Conservation (phyloP, 1,140 invertebrate species). For the Calephelis nemesis region DNA sequence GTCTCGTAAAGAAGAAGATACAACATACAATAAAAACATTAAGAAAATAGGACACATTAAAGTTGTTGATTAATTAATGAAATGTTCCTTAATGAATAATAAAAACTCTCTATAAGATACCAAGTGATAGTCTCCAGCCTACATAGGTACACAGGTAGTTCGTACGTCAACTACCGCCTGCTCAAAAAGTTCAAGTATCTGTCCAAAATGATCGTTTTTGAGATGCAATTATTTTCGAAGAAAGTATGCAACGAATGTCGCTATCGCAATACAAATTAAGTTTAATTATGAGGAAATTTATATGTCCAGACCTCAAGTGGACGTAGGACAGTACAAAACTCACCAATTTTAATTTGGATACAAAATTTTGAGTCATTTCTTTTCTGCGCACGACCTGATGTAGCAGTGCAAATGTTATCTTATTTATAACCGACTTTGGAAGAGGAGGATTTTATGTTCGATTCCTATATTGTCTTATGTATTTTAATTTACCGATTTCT, state of each 20-base stretch:
- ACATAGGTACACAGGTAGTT: not conserved
- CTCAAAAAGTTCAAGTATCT: not conserved
- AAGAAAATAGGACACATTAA: too few relatives aligned
- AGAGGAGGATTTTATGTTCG: too few relatives aligned
- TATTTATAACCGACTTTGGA: too few relatives aligned
- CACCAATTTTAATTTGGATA: slow-evolving; percentile 72
- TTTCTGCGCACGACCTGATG: slow-evolving; percentile 49
- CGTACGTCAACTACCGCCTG: not conserved
- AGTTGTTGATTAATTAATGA: too few relatives aligned
- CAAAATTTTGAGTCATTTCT: slow-evolving; percentile 64
- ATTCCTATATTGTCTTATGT: not conserved
- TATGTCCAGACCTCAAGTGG: slow-evolving; percentile 33
- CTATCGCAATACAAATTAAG: slow-evolving; percentile 46
- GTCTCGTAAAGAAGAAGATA: too few relatives aligned
- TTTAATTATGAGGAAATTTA: slow-evolving; percentile 47
- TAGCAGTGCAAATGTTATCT: slow-evolving; percentile 27
- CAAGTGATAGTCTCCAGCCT: not conserved
- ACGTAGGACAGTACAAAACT: slow-evolving; percentile 53
- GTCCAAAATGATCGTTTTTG: slow-evolving; percentile 27
- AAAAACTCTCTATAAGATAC: not conserved
- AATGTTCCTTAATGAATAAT: not conserved
- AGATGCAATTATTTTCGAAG: slow-evolving; percentile 34
- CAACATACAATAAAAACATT: too few relatives aligned
- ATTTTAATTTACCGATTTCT: too few relatives aligned
- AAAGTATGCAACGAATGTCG: slow-evolving; percentile 31